Percentiles rank a stretch among this genome's conserved stretches.
Conservation (phyloP, 2,797 vertebrate genomes). For the Chloroceryle amazona region DNA sequence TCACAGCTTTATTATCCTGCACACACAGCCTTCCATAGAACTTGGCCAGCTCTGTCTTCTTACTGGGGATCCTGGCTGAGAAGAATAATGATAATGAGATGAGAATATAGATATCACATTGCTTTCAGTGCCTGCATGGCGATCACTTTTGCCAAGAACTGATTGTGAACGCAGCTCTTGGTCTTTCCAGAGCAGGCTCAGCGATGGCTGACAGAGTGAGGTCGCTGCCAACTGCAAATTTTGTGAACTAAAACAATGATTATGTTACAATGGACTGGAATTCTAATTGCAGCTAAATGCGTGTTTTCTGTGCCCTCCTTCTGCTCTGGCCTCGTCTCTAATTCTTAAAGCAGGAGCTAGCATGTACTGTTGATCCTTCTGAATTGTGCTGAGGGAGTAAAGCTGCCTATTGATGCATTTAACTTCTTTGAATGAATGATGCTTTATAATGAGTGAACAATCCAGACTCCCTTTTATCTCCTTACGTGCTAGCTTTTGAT, state of each 20-base stretch:
- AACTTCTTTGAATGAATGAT: slow-evolving; percentile 20
- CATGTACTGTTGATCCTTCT: neutral
- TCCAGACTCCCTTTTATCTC: neutral
- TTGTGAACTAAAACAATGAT: slow-evolving; percentile 48
- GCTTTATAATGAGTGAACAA: slow-evolving; percentile 18
- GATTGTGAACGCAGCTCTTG: slow-evolving; percentile 27
- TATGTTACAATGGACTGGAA: slow-evolving; percentile 57
- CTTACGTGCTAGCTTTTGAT: neutral
- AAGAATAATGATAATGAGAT: slow-evolving; percentile 56
- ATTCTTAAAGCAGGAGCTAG: slow-evolving; percentile 27
- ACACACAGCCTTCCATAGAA: neutral
- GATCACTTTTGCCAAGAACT: slow-evolving; percentile 57
- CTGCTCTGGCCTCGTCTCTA: slow-evolving; percentile 5
- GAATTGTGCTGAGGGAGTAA: neutral
- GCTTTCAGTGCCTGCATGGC: slow-evolving; percentile 31
- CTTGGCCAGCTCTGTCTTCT: neutral
- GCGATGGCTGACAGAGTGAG: slow-evolving; percentile 35
- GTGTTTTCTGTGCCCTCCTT: slow-evolving; percentile 44
- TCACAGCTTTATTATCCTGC: slow-evolving; percentile 6
- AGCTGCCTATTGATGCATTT: neutral
- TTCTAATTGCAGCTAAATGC: slow-evolving; percentile 54
- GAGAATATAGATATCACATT: slow-evolving; percentile 52
- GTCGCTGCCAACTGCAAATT: slow-evolving; percentile 61
- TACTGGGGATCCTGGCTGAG: slow-evolving; percentile 8
- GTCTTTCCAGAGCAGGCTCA: slow-evolving; percentile 25